Percentiles rank a stretch among this genome's conserved stretches.
Conservation (phyloP, 1,140 invertebrate species). For the Drosophila pallidifrons region DNA sequence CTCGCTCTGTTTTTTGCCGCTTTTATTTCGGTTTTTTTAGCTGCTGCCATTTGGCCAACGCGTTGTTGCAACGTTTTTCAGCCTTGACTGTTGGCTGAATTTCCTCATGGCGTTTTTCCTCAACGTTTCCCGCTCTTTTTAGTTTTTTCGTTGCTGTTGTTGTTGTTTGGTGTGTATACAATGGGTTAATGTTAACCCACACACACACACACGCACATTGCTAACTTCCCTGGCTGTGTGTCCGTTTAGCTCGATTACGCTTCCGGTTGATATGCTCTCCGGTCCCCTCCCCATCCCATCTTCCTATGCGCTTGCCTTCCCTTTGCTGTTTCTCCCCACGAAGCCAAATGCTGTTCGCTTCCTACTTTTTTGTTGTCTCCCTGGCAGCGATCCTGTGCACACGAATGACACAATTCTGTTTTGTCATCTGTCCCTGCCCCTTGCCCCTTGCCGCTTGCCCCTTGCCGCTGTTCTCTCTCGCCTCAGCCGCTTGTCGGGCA, state of each 20-base stretch:
- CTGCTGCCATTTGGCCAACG: conserved; percentile 45
- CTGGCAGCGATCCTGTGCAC: conserved; percentile 63
- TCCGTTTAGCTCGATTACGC: conserved; percentile 80
- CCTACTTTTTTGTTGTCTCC: conserved; percentile 30
- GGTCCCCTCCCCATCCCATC: not conserved
- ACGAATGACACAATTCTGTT: conserved; percentile 80
- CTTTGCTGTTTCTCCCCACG: conserved; percentile 1
- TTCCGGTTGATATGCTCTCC: conserved; percentile 64
- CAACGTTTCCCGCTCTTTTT: conserved; percentile 74
- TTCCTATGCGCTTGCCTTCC: not conserved
- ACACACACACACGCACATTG: conserved; percentile 57
- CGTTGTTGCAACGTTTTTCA: conserved; percentile 44
- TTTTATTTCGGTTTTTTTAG: conserved; percentile 27
- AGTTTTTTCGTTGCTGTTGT: not conserved
- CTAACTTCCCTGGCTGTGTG: conserved; percentile 66
- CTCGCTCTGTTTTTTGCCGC: conserved; percentile 2
- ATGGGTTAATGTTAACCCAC: conserved; percentile 54
- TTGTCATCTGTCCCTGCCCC: conserved; percentile 72
- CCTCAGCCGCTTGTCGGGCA: conserved; percentile 11
- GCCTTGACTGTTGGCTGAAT: conserved; percentile 44
- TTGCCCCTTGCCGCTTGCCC: not conserved
- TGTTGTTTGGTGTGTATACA: conserved; percentile 25
- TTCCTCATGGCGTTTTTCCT: conserved; percentile 76
- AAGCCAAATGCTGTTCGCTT: conserved; percentile 24
- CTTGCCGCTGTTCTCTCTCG: conserved; percentile 7